Base-by-base conservation (phyloP, 2,113 vertebrate species). In the Mormyrus lacerda region DNA sequence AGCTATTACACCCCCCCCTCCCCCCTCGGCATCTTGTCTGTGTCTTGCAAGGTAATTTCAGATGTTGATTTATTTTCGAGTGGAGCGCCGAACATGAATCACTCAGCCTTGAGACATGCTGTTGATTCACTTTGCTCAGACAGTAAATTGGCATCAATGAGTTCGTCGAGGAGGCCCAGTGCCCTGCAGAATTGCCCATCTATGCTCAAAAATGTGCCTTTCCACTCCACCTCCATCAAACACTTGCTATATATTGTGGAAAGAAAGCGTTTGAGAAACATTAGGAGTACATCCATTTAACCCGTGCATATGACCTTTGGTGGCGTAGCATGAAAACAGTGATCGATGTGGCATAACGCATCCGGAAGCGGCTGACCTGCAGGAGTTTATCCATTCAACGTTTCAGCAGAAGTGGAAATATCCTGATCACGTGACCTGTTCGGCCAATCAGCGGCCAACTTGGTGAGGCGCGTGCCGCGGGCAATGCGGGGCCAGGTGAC, bases 51-150 rank as follows among this genome's bases (percentile, higher is more conserved):
- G 82, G 82, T 47, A 27, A 84, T 47, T 84, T 44, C 21, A 84
- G 44, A 84, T 84, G 82, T 84, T 84, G 82, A 84, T 84, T 84
- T 84, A 84, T 84, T 91, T 88, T 89, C 85, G 85, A 92, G 85
- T 82, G 55, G 58, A 83, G 50, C 42, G 7, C 8, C 82, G 6
- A 83, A 84, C 44, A 84, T 47, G 44, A 47, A 84, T 84, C 82
- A 84, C 82, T 84, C 82, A 84, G 82, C 82, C 82, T 24, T n/a
- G 82, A 84, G 82, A 84, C 82, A 84, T 45, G 44, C 21, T 45
- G 82, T 84, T 84, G 82, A 84, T 45, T 84, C 82, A 84, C 82
- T 45, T 44, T 45, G 44, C 19, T 47, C 21, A 45, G 42, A 84
- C 15, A 47, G 44, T 84, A 47, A 84, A 84, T 45, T 45, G 82